Evolutionary conservation across 2,888 invertebrate genomes (phyloP), one percentile per base, ranked within the genome.

Genomic region (Hypselothyrea guttata): DNA sequence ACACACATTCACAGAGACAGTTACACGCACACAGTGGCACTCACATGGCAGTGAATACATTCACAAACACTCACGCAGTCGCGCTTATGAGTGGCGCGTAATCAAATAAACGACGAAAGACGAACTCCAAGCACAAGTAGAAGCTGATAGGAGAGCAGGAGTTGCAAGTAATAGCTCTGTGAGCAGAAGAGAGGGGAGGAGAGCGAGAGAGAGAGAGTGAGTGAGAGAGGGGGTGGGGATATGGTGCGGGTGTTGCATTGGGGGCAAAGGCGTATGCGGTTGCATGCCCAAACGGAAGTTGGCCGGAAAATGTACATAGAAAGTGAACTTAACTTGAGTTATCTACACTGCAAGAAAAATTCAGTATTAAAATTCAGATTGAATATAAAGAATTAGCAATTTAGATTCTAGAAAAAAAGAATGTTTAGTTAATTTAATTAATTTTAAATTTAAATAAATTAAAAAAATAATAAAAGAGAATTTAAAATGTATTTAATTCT

Each of bases 271-370:
- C 71, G 75, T 73, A 41, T 60, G 72, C 81, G 61, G 79, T 70
- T 63, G 85, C 83, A 82, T 78, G 55, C 79, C 58, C 73, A 57
- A 78, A 66, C 84, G 86, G 86, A 85, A 78, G 86, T 85, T 79
- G 86, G 54, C 79, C 81, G 76, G 78, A 79, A 78, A 85, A 66
- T 75, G 57, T 64, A 69, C 63, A 82, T 71, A 83, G 77, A 77
- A 77, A 77, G 83, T 83, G 77, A 85, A 84, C 75, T 85, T 76
- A 76, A 84, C 74, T 76, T 84, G 62, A 76, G 65, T 77, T 76
- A 68, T 84, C 76, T 76, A 58, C 57, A 42, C 71, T 58, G 55
- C 48, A n/a, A n/a, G n/a, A n/a, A n/a, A n/a, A n/a, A n/a, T n/a
- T n/a, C n/a, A n/a, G n/a, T n/a, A n/a, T n/a, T n/a, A n/a, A n/a